phyloP scores from a whole-genome alignment of 2,797 vertebrate genomes.

The Brachyrhaphis roseni region DNA sequence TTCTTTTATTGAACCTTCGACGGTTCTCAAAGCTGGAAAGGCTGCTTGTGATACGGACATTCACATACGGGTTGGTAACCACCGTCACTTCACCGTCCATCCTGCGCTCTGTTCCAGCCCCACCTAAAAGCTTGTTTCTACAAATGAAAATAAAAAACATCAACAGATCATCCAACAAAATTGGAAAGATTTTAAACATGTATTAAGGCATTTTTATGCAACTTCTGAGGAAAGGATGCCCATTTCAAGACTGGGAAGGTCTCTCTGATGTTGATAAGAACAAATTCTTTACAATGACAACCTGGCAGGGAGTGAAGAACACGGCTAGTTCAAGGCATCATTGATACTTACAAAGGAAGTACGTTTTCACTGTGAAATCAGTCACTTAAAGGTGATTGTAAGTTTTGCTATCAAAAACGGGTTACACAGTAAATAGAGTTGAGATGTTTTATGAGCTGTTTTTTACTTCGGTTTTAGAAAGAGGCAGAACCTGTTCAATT shows the following conservation, averaged over 20 bases:
- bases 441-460: too few relatives aligned
- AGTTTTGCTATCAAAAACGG: too few relatives aligned
- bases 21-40: conserved; percentile 81
- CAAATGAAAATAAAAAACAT: conserved; percentile 16
- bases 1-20: conserved; percentile 84
- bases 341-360: not conserved
- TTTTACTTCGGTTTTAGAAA: too few relatives aligned
- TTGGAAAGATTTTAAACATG: not conserved
- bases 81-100: conserved; percentile 81
- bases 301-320: not conserved
- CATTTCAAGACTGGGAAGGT: not conserved
- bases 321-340: not conserved
- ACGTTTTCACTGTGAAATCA: not conserved
- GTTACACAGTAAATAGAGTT: too few relatives aligned
- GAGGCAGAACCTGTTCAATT: too few relatives aligned
- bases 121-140: conserved; percentile 7
- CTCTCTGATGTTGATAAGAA: not conserved
- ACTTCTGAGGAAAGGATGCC: not conserved
- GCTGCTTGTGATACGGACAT: conserved; percentile 85
- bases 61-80: conserved; percentile 80
- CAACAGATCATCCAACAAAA: not conserved
- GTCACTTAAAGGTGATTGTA: not conserved
- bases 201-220: not conserved
- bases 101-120: conserved; percentile 18
- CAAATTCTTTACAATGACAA: too few relatives aligned